Evolutionary conservation across 2,113 vertebrate species (phyloP), one percentile per base, ranked within the genome.

Genomic region (Hippocampus guttulatus): DNA sequence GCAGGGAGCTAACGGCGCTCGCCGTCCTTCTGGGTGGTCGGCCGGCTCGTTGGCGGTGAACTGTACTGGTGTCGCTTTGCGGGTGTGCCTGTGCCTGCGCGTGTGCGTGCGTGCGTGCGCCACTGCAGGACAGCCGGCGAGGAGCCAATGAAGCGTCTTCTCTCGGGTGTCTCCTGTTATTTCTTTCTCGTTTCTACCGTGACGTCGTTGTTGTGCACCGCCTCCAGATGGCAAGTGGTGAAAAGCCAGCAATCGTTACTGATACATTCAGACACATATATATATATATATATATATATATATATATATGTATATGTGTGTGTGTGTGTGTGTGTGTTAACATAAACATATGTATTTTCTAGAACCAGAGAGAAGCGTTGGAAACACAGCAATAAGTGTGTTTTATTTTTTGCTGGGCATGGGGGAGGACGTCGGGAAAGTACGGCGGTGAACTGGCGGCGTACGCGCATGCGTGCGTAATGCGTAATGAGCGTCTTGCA

Each of bases 41-140:
- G 69, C 58, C 60, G 68, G 43, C 75, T 77, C 62, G 87, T 90
- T 80, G 85, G 87, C 84, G 85, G 89, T 88, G 88, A 89, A 78
- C 83, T 79, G 78, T 81, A 73, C 80, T 83, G 71, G 74, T 84
- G 64, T 64, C 71, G 58, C 72, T 52, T 66, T 51, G 27, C 71
- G 67, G 33, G 66, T 20, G 55, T 52, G 25, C 25, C 2, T n/a
- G n/a, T n/a, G 74, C 40, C 64, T 45, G 52, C 75, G 68, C 43
- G 61, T 30, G 77, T 18, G 68, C 63, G 69, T 64, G 55, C 75
- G 75, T 66, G 76, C 81, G 86, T 87, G 89, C 89, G 91, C 83
- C 90, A 91, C 92, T 92, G 91, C 91, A 87, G 92, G 92, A 91
- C 92, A 91, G 92, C 92, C 88, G 87, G 85, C 91, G 81, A 84